Conservation (phyloP, 2,797 vertebrate species). For the Gymnodraco acuticeps region DNA sequence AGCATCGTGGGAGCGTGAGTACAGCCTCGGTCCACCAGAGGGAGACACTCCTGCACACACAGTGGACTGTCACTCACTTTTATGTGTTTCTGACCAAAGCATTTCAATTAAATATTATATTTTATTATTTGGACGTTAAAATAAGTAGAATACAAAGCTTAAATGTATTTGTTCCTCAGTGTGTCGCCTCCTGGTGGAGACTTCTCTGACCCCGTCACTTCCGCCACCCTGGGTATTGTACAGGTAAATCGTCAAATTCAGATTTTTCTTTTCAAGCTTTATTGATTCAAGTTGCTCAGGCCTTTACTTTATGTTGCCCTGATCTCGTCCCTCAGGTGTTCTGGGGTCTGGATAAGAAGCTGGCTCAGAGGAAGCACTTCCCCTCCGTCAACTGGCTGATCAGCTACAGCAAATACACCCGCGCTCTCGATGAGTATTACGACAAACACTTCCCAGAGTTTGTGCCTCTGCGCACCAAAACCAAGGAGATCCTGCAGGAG, state of each 20-base stretch:
- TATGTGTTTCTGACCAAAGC: too few relatives aligned
- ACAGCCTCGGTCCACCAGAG: constrained; percentile 56
- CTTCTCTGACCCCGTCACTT: constrained; percentile 98
- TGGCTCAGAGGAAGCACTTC: constrained; percentile 98
- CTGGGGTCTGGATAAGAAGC: constrained; percentile 98
- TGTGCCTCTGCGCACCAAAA: constrained; percentile 94
- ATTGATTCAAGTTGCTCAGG: not conserved
- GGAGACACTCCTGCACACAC: constrained; percentile 33
- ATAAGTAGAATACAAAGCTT: too few relatives aligned
- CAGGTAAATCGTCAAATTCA: constrained; percentile 84
- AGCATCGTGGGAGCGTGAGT: constrained; percentile 98
- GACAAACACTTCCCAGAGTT: constrained; percentile 98
- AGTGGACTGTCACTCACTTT: not conserved
- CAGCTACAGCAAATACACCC: constrained; percentile 98
- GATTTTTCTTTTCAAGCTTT: not conserved
- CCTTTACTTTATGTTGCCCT: not conserved
- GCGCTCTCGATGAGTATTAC: constrained; percentile 95
- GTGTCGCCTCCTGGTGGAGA: constrained; percentile 98
- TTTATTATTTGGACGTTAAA: too few relatives aligned
- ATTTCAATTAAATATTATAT: too few relatives aligned
- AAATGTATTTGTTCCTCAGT: constrained; percentile 72
- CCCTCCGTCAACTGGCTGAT: constrained; percentile 99
- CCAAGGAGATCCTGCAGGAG: constrained; percentile 98
- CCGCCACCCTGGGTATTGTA: constrained; percentile 97
- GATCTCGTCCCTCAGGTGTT: constrained; percentile 86